phyloP scores from a whole-genome alignment of 2,888 invertebrate species.

The Meganola albula region DNA sequence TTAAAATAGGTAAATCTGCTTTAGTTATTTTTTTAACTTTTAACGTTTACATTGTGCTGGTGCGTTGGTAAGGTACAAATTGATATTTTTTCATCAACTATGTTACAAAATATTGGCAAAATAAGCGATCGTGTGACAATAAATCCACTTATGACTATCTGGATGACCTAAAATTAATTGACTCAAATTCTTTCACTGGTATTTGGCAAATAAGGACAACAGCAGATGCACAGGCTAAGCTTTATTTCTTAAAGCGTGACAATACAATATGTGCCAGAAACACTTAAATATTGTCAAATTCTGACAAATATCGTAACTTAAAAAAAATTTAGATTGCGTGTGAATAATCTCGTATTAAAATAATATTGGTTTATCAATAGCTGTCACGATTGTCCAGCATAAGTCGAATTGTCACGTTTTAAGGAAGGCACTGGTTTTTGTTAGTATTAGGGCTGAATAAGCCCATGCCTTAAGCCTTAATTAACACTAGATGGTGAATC shows the following conservation, averaged over 20 bases:
- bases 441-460: conserved; percentile 3
- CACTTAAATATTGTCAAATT: no score
- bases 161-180: conserved; percentile 76
- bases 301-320: no score
- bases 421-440: no score
- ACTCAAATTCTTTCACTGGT: conserved; percentile 54
- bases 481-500: conserved; percentile 58
- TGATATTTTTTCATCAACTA: conserved; percentile 38
- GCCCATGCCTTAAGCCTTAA: conserved; percentile 19
- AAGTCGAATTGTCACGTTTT: no score
- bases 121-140: conserved; percentile 54
- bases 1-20: conserved; percentile 31
- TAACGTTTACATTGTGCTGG: conserved; percentile 70
- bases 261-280: no score
- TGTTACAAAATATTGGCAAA: conserved; percentile 57
- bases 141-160: conserved; percentile 61
- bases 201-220: conserved; percentile 50
- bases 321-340: no score
- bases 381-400: no score
- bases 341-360: no score
- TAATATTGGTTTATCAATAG: no score
- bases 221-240: neutral
- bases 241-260: no score
- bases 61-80: conserved; percentile 47
- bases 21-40: conserved; percentile 43